Base-by-base conservation (phyloP, 2,888 invertebrate species). In the Pelosia muscerda region DNA sequence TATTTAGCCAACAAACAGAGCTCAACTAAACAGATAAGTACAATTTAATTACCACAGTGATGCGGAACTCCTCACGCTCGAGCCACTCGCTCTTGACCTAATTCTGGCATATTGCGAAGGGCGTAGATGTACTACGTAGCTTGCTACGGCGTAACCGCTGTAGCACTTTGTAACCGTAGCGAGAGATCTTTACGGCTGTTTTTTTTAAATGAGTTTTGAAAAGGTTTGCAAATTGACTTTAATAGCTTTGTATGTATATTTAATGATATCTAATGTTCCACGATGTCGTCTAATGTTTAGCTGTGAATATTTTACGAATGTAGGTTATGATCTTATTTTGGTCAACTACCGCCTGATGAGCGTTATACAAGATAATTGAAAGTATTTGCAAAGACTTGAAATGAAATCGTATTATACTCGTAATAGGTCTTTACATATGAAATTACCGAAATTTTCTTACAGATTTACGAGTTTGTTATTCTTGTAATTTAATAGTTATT, bases 71-170 rank as follows among this genome's bases (percentile, higher is more conserved):
- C 25, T 22, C 55, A 57, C 68, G 62, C 62, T 26, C 54, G 65
- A 63, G 9, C 2, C 15, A 22, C 62, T 73, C 26, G 68, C 61
- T 76, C 79, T 76, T 79, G 78, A 81, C 78, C 79, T 60, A 81
- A 57, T 68, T 81, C 64, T 63, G 55, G 57, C 58, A 64, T 23
- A 57, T 26, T 59, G 64, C 42, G 62, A 69, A 65, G 53, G 66
- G 60, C 80, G 70, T 72, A 73, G 65, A 38, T 66, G 73, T 72
- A 71, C 59, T 53, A 68, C 63, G 63, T 70, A 72, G 70, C 49
- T 56, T 59, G 77, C 77, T 81, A 81, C 77, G 81, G 53, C 71
- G 82, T 81, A 81, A 68, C 65, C 54, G 31, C 34, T 53, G 71
- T 68, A 68, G 64, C 63, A 53, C 22, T 11, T 57, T 71, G 2